Percentiles rank a stretch among this genome's conserved stretches.
phyloP scores from a whole-genome alignment of 1,140 invertebrate genomes.

The Rhagoletis zephyria region DNA sequence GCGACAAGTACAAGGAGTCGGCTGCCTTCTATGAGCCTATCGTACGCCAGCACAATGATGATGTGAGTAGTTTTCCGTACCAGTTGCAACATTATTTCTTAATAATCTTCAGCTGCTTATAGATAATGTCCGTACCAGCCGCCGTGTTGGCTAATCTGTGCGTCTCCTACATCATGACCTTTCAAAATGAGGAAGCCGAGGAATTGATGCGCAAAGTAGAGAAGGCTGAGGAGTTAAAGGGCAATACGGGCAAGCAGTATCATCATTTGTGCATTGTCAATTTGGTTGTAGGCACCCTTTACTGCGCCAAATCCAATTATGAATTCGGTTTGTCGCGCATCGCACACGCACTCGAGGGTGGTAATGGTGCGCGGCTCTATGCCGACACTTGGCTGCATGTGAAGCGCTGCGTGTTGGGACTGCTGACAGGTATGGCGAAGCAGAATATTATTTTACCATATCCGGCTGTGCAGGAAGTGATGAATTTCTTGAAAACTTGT shows the following conservation, averaged over 20 bases:
- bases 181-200: slow-evolving; percentile 98
- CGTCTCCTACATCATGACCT: slow-evolving; percentile 99
- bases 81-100: neutral
- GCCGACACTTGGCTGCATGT: slow-evolving; percentile 97
- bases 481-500: slow-evolving; percentile 92
- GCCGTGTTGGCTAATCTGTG: slow-evolving; percentile 98
- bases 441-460: slow-evolving; percentile 91
- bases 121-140: slow-evolving; percentile 94
- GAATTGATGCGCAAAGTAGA: slow-evolving; percentile 97
- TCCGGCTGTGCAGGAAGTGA: slow-evolving; percentile 87
- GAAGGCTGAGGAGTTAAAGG: slow-evolving; percentile 94
- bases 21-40: slow-evolving; percentile 98
- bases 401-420: slow-evolving; percentile 91
- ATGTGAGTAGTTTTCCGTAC: slow-evolving; percentile 77
- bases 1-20: slow-evolving; percentile 98
- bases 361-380: slow-evolving; percentile 77
- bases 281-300: slow-evolving; percentile 97
- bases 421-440: slow-evolving; percentile 91
- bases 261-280: slow-evolving; percentile 99
- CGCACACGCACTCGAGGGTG: slow-evolving; percentile 72
- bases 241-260: slow-evolving; percentile 93
- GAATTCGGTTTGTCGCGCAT: slow-evolving; percentile 99
- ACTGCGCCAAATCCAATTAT: slow-evolving; percentile 99
- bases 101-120: neutral
- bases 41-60: slow-evolving; percentile 96